phyloP scores from a whole-genome alignment of 1,140 invertebrate genomes.

The Drosophila willistoni region DNA sequence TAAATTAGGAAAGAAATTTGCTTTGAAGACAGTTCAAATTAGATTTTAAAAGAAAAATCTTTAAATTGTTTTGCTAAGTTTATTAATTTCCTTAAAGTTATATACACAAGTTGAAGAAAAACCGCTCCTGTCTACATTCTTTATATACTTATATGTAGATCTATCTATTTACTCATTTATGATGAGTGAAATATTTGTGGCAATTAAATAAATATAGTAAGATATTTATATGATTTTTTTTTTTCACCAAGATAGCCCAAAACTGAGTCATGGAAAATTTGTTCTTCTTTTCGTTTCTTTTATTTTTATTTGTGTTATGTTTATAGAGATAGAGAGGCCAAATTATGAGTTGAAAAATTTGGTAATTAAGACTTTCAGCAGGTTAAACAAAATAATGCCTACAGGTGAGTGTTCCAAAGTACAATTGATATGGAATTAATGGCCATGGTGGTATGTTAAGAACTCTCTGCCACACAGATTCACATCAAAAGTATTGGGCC shows the following conservation, averaged over 20 bases:
- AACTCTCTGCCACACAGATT: conserved; percentile 26
- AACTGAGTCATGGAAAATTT: conserved; percentile 35
- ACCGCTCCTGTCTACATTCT: conserved; percentile 5
- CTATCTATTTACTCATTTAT: conserved; percentile 31
- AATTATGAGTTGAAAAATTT: conserved; percentile 54
- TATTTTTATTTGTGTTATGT: neutral
- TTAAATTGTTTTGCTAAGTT: too few relatives aligned
- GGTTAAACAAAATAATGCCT: conserved; percentile 47
- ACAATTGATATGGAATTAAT: conserved; percentile 28
- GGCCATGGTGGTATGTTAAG: conserved; percentile 44
- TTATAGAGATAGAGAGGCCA: neutral
- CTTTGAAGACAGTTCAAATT: too few relatives aligned
- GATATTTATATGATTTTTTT: conserved; percentile 46
- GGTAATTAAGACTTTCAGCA: conserved; percentile 63
- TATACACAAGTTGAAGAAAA: neutral
- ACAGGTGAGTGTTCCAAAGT: conserved; percentile 70
- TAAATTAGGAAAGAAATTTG: too few relatives aligned
- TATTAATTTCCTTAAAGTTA: too few relatives aligned
- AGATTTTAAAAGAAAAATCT: too few relatives aligned
- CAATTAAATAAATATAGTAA: conserved; percentile 69
- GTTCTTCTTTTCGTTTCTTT: neutral
- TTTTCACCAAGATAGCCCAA: conserved; percentile 43
- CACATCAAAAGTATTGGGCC: conserved; percentile 49
- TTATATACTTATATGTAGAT: conserved; percentile 38
- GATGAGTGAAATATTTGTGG: conserved; percentile 59